phyloP scores from a whole-genome alignment of 2,797 vertebrate species.

The Microcaecilia unicolor region DNA sequence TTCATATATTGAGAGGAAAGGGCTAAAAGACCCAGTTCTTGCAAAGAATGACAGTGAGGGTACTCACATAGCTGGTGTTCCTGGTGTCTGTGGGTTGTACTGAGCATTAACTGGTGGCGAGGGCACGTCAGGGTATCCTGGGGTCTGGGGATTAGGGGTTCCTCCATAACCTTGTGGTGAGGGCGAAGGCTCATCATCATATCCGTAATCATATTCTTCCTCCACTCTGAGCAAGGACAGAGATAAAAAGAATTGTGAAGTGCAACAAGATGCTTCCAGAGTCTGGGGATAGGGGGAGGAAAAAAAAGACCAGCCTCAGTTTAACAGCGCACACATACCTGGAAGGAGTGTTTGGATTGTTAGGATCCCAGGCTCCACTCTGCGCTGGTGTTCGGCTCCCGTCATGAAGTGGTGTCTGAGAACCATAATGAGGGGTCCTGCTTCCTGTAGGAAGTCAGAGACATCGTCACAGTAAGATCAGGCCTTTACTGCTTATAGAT shows the following conservation, averaged over 20 bases:
- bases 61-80: conserved; percentile 89
- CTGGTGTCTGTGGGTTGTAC: conserved; percentile 89
- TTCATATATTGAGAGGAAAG: too few species aligned
- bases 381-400: conserved; percentile 90
- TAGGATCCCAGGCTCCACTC: conserved; percentile 93
- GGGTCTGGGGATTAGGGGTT: conserved; percentile 88
- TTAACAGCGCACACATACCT: conserved; percentile 46
- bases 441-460: conserved; percentile 50
- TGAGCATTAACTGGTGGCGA: conserved; percentile 89
- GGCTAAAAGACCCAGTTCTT: too few species aligned
- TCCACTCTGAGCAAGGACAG: conserved; percentile 58
- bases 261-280: too few species aligned
- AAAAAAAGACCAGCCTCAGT: too few species aligned
- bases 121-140: conserved; percentile 85
- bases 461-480: too few species aligned
- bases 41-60: not conserved
- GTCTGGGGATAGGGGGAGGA: not conserved
- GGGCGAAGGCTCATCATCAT: conserved; percentile 84
- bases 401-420: conserved; percentile 85
- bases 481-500: too few species aligned
- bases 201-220: conserved; percentile 85
- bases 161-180: conserved; percentile 87
- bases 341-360: conserved; percentile 88
- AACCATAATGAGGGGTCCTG: conserved; percentile 87
- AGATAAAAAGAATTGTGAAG: not conserved